Conservation (phyloP, 1,140 invertebrate genomes). For the Pogonus chalceus region DNA sequence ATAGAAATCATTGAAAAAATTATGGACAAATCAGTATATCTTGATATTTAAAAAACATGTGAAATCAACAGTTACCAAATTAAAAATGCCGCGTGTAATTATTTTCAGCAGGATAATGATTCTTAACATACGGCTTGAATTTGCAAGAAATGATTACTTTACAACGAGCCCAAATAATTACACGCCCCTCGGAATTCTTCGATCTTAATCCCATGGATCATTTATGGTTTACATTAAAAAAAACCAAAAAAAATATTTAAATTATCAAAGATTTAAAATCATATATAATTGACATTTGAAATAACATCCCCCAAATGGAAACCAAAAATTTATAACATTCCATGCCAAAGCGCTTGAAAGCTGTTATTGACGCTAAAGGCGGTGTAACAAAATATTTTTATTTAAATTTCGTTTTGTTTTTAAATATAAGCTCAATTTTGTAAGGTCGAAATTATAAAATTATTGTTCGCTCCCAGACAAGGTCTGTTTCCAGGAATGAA, state of each 20-base stretch:
- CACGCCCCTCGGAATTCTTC: conserved; percentile 13
- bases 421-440: neutral
- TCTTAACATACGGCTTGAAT: conserved; percentile 25
- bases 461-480: too few species aligned
- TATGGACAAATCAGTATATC: conserved; percentile 25
- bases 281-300: conserved; percentile 11
- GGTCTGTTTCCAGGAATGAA: too few species aligned
- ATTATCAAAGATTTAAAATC: conserved; percentile 10
- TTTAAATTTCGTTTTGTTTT: neutral
- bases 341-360: conserved; percentile 16
- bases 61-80: conserved; percentile 16
- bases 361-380: conserved; percentile 18
- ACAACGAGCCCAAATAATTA: conserved; percentile 11
- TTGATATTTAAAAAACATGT: conserved; percentile 20
- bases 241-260: conserved; percentile 10
- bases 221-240: conserved; percentile 21
- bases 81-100: conserved; percentile 19
- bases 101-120: conserved; percentile 21
- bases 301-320: conserved; percentile 6
- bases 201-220: conserved; percentile 22
- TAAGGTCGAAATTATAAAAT: too few species aligned
- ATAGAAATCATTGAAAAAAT: conserved; percentile 26
- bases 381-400: conserved; percentile 14
- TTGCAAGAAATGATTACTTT: conserved; percentile 16
- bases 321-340: conserved; percentile 16